These are phyloP conservation scores for Rafetus swinhoei DNA, from an alignment of 2,113 vertebrate species.

Conservation along the genomic window DNA sequence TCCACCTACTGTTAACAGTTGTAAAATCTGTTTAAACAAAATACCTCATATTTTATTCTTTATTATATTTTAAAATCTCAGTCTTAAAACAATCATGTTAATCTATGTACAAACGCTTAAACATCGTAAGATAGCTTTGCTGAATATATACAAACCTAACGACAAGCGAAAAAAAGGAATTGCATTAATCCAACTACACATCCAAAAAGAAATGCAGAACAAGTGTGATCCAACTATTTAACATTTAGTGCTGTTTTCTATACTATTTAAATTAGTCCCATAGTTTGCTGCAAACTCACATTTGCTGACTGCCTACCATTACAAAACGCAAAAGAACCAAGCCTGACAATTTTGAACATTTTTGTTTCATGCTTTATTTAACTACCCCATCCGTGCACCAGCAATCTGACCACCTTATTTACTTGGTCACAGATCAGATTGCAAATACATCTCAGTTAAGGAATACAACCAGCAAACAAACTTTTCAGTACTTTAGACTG, in stretches of 20 bases:
- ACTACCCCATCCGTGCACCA: neutral
- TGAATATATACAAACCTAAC: neutral
- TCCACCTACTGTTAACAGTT: conserved; percentile 74
- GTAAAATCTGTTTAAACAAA: neutral
- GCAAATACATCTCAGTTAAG: neutral
- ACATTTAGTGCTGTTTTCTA: neutral
- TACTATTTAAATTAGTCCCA: neutral
- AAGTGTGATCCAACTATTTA: neutral
- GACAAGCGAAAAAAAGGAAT: neutral
- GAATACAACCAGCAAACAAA: neutral
- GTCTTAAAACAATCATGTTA: neutral
- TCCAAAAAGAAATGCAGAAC: neutral
- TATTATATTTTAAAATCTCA: fast-evolving
- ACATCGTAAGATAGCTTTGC: neutral
- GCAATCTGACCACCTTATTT: neutral
- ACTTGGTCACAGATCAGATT: neutral
- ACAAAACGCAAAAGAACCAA: neutral
- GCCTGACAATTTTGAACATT: neutral
- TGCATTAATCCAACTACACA: neutral
- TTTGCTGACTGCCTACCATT: neutral
- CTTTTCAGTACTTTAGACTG: neutral
- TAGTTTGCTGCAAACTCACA: neutral
- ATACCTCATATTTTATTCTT: too few relatives aligned
- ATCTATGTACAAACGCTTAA: neutral
- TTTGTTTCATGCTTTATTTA: neutral